Percentiles rank a stretch among this genome's conserved stretches.
Conservation (phyloP, 2,797 vertebrate genomes). For the Falco berigora region DNA sequence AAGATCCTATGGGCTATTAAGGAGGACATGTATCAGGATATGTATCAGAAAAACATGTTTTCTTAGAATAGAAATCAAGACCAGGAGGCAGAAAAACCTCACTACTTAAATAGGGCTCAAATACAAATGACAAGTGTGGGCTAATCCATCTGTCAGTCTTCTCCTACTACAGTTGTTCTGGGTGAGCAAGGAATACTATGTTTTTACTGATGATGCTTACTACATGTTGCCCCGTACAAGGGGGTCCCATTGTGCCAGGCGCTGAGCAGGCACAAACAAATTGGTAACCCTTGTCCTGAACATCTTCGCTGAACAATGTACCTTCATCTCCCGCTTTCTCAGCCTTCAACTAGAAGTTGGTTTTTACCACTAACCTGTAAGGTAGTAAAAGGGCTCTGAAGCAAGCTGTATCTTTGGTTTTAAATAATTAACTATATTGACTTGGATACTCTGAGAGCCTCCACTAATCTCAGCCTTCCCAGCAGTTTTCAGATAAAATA, state of each 20-base stretch:
- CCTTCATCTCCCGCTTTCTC: background rate
- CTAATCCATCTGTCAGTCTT: background rate
- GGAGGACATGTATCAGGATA: background rate
- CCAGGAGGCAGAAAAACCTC: background rate
- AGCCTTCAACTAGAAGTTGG: background rate
- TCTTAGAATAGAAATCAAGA: background rate
- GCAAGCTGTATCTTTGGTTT: background rate
- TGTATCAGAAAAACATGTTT: background rate
- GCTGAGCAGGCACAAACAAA: background rate
- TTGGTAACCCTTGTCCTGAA: background rate
- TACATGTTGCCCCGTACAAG: background rate
- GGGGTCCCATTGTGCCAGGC: too few relatives aligned
- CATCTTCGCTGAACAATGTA: background rate
- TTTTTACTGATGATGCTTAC: background rate
- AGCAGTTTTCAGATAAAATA: background rate
- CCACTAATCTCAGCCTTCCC: background rate
- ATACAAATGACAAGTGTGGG: background rate
- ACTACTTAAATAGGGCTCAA: background rate
- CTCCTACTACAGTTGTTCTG: background rate
- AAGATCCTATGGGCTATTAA: background rate
- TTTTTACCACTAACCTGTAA: background rate
- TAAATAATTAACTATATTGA: background rate
- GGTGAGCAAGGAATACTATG: background rate
- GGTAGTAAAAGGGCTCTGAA: background rate
- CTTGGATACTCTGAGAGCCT: background rate